Base-by-base conservation (phyloP, 2,113 vertebrate species). In the Passer montanus region DNA sequence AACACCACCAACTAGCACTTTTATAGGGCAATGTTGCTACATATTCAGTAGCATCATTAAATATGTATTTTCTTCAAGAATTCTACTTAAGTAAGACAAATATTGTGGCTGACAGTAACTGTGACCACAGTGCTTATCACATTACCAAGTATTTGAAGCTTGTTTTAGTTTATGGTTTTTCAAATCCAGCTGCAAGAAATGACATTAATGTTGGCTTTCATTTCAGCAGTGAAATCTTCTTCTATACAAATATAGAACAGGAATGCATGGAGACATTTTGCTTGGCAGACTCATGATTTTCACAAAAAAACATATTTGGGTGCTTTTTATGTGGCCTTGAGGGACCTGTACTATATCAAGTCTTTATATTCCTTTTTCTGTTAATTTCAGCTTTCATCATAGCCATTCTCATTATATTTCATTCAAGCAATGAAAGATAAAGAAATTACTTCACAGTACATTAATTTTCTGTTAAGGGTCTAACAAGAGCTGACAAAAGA, bases 311-410 rank as follows among this genome's bases (percentile, higher is more conserved):
- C 9, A n/a, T 20, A 13, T 30, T 73, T 15, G 17, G 5, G 16
- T 73, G 39, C 27, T 87, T 50, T 5, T 64, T 69, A 22, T 60
- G 13, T 26, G 30, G 15, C 17, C 39, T 70, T 5, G 5, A 63
- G 17, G 18, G 43, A 62, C 3, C 3, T 26, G 10, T 20, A 22
- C 41, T 84, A 31, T 64, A 79, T 64, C 31, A 67, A 69, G 28
- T 43, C 49, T 84, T 81, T 79, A 53, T 59, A 26, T 21, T 67
- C 14, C 16, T 67, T 90, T 78, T 33, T 31, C 26, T 93, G 50
- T 76, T 93, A 56, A 87, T 90, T 95, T 96, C 35, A 35, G 55
- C 84, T 95, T 95, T 96, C 78, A 39, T 85, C 21, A 46, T 68
- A 85, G 79, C 13, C 63, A 73, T 88, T 90, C 55, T 35, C 83